phyloP scores from a whole-genome alignment of 2,797 vertebrate species.

The Falco concolor region DNA sequence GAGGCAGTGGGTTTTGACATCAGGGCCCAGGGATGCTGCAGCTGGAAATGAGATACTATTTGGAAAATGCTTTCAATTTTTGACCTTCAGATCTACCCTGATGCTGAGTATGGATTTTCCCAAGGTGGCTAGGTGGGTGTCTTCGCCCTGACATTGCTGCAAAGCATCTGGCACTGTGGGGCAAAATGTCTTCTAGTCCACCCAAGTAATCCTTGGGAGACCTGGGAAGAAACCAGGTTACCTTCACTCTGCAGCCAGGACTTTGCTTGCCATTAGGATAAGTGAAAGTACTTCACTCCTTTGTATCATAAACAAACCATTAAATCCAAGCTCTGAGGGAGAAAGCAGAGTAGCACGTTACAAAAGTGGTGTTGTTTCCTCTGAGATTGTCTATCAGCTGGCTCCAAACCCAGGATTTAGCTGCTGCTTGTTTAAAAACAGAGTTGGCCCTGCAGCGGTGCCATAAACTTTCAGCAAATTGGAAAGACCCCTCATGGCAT shows the following conservation, averaged over 20 bases:
- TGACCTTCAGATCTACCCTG: background rate
- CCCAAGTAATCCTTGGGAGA: background rate
- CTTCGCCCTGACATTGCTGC: background rate
- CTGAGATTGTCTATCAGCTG: conserved; percentile 3
- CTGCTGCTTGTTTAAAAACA: conserved; percentile 17
- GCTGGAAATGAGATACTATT: background rate
- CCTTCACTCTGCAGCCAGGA: background rate
- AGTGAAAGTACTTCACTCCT: background rate
- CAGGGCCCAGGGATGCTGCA: background rate
- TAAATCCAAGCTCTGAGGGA: background rate
- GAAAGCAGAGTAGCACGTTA: background rate
- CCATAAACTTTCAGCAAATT: background rate
- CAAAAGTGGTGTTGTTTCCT: background rate
- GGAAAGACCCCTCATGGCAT: background rate
- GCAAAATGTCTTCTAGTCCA: background rate
- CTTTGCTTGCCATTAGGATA: background rate
- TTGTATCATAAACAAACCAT: conserved; percentile 17
- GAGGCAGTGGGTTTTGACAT: background rate
- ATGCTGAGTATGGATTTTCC: background rate
- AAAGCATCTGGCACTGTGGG: background rate
- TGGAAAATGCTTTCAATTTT: conserved; percentile 1
- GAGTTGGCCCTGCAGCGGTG: background rate
- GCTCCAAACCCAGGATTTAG: background rate
- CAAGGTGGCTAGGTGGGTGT: background rate
- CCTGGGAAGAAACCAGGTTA: background rate